Conservation (phyloP, 2,888 invertebrate genomes). For the Nudaria mundana region DNA sequence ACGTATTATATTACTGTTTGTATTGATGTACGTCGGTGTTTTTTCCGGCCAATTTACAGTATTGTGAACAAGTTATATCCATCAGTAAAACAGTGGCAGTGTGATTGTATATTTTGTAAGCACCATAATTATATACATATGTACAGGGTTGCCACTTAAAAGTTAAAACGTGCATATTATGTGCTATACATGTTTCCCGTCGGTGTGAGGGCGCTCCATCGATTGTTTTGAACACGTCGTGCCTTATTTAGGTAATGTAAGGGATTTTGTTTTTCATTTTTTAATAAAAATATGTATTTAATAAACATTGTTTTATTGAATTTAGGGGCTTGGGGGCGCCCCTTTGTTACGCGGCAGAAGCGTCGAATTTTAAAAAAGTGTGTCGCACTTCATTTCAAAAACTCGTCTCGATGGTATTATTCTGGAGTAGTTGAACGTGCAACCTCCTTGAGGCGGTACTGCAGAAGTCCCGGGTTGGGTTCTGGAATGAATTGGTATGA, state of each 20-base stretch:
- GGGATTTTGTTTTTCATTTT: constrained; percentile 77
- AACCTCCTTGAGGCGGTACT: too few species aligned
- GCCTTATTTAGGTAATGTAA: constrained; percentile 79
- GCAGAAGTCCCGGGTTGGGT: too few species aligned
- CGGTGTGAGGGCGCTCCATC: constrained; percentile 23
- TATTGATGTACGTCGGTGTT: constrained; percentile 35
- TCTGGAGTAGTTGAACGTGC: too few species aligned
- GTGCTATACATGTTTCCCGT: constrained; percentile 28
- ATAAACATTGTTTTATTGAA: constrained; percentile 33
- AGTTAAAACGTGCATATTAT: constrained; percentile 32
- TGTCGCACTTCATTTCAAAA: too few species aligned
- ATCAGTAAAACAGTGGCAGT: constrained; percentile 25
- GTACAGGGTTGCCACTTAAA: constrained; percentile 44
- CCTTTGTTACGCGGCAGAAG: not conserved
- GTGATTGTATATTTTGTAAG: constrained; percentile 51
- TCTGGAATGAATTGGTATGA: too few species aligned
- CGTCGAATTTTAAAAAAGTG: too few species aligned
- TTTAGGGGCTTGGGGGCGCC: too few species aligned
- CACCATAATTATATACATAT: constrained; percentile 35
- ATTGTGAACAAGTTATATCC: constrained; percentile 25
- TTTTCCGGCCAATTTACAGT: constrained; percentile 48
- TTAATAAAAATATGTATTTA: constrained; percentile 77
- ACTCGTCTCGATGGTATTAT: too few species aligned
- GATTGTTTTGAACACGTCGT: constrained; percentile 68
- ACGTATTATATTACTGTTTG: constrained; percentile 16